Percentiles rank a stretch among this genome's conserved stretches.
Evolutionary conservation across 2,113 vertebrate species (phyloP).

Genomic region (Paraplagusia blochii): DNA sequence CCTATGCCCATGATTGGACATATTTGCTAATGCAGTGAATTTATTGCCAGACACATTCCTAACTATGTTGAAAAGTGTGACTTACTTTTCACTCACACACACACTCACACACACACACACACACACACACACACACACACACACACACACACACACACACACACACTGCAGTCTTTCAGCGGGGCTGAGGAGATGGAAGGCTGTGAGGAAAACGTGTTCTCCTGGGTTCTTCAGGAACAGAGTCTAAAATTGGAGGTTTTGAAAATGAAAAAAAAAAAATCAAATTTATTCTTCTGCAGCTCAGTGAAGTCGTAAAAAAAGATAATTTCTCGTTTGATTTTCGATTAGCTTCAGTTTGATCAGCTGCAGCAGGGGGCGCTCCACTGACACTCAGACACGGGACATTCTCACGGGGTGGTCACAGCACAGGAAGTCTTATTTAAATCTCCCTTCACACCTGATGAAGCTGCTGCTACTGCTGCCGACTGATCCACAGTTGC

Average conservation of each 20-base stretch:
- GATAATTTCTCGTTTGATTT: background rate
- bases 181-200: constrained; percentile 45
- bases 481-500: background rate
- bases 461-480: background rate
- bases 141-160: too few relatives aligned
- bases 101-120: too few relatives aligned
- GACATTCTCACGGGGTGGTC: background rate
- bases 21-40: constrained; percentile 38
- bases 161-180: too few relatives aligned
- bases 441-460: background rate
- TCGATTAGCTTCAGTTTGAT: background rate
- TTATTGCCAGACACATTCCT: constrained; percentile 50
- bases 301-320: background rate
- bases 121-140: too few relatives aligned
- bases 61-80: constrained; percentile 50
- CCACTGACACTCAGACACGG: background rate
- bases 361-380: background rate
- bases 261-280: constrained; percentile 17
- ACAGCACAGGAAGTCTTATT: background rate
- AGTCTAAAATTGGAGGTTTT: constrained; percentile 4
- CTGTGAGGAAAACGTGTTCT: constrained; percentile 31
- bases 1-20: background rate
- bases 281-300: too few relatives aligned
- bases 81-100: constrained; percentile 39
- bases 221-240: constrained; percentile 39